Evolutionary conservation across 2,888 invertebrate genomes (phyloP).

Genomic region (Dichetophora obliterata): DNA sequence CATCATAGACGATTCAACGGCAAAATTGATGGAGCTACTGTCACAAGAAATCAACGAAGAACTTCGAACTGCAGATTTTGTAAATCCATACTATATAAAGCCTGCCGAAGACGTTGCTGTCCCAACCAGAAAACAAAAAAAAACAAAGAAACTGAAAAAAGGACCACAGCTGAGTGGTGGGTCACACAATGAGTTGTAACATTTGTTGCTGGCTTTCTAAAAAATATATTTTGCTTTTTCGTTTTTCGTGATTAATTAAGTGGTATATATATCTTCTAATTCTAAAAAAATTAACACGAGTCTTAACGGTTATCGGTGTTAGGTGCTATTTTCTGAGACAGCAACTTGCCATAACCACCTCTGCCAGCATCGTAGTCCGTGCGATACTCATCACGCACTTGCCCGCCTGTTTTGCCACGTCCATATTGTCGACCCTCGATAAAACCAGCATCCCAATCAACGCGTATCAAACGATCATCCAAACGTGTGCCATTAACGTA

Average conservation of each 20-base stretch:
- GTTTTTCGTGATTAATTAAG: conserved; percentile 2
- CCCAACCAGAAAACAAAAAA: conserved; percentile 21
- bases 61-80: conserved; percentile 43
- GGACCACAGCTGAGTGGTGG: conserved; percentile 45
- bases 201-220: background rate
- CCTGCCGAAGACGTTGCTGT: background rate
- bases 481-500: conserved; percentile 96
- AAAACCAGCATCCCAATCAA: conserved; percentile 99
- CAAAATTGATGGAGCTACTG: conserved; percentile 49
- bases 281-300: conserved; percentile 16
- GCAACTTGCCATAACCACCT: conserved; percentile 96
- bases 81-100: conserved; percentile 46
- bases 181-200: conserved; percentile 42
- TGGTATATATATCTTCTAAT: background rate
- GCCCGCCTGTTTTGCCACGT: conserved; percentile 97
- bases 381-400: conserved; percentile 98
- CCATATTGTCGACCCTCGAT: conserved; percentile 98
- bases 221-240: conserved; percentile 27
- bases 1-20: conserved; percentile 49
- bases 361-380: conserved; percentile 97
- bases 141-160: conserved; percentile 40
- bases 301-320: conserved; percentile 65
- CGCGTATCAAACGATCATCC: conserved; percentile 96
- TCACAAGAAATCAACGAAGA: conserved; percentile 52
- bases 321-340: conserved; percentile 84